A percentile compares a stretch with the other conserved stretches of the same genome.
These are phyloP conservation scores for Brachyalestes nurse DNA, from an alignment of 2,797 vertebrate genomes.

Conservation along the genomic window DNA sequence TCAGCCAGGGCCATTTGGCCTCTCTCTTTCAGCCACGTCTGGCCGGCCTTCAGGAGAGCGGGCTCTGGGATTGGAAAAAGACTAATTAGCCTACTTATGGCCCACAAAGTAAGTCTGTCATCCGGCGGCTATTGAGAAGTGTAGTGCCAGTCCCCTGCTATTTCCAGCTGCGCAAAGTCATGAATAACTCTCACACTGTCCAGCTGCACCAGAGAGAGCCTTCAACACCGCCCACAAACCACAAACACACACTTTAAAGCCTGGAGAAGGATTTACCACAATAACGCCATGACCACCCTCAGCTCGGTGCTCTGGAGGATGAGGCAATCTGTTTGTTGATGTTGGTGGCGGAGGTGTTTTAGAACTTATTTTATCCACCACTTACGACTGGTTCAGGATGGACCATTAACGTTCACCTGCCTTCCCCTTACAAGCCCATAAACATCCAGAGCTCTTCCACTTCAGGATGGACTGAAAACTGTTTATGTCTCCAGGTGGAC, in stretches of 20 bases:
- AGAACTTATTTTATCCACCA: background rate
- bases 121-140: conserved; percentile 73
- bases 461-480: too few relatives aligned
- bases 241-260: conserved; percentile 59
- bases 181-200: conserved; percentile 70
- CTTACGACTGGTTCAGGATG: too few relatives aligned
- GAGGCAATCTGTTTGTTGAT: background rate
- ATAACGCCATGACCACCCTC: conserved; percentile 52
- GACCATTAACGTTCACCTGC: too few relatives aligned
- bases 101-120: conserved; percentile 83
- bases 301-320: background rate
- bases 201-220: conserved; percentile 65
- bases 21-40: conserved; percentile 67
- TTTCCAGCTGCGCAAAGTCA: conserved; percentile 79
- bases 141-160: conserved; percentile 70
- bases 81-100: conserved; percentile 77
- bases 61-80: conserved; percentile 67
- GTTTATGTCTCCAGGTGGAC: too few relatives aligned
- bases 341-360: background rate
- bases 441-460: too few relatives aligned
- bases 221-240: conserved; percentile 64
- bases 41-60: conserved; percentile 64
- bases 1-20: conserved; percentile 57
- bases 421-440: too few relatives aligned
- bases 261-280: conserved; percentile 64